phyloP scores from a whole-genome alignment of 2,888 invertebrate species.

The Cryptocephalus moraei region DNA sequence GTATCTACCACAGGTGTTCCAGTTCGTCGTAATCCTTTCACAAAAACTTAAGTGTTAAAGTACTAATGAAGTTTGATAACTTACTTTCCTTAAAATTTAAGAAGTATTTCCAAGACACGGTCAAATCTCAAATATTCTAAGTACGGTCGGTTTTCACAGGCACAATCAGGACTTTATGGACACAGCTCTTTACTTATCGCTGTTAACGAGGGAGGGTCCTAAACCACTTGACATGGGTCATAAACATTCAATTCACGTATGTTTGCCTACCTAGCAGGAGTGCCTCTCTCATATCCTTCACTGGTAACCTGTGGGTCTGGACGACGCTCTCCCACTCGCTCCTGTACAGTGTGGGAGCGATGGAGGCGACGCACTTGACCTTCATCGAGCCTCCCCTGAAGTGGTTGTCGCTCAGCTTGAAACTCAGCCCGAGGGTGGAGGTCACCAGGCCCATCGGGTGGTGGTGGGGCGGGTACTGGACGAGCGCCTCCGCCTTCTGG shows the following conservation, averaged over 20 bases:
- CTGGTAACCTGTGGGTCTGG: conserved; percentile 42
- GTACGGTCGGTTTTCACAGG: no score
- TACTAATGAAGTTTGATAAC: no score
- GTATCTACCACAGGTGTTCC: no score
- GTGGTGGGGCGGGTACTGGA: conserved; percentile 44
- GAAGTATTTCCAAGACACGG: no score
- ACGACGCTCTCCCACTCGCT: conserved; percentile 49
- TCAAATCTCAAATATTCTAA: no score
- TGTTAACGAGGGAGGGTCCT: no score
- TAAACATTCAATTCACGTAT: neutral
- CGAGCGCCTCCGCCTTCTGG: conserved; percentile 39
- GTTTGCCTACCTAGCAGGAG: conserved; percentile 46
- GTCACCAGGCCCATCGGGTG: conserved; percentile 50
- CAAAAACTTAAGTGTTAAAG: no score
- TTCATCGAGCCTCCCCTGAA: conserved; percentile 51
- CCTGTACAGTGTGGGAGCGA: conserved; percentile 50
- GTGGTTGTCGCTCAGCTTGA: conserved; percentile 45
- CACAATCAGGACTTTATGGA: no score
- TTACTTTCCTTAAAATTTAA: no score
- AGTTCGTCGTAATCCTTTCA: no score
- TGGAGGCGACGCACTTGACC: conserved; percentile 50
- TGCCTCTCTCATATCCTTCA: conserved; percentile 51
- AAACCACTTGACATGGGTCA: no score
- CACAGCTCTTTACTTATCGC: no score
- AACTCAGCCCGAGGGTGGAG: conserved; percentile 46